Evolutionary conservation across 2,888 invertebrate species (phyloP).

Genomic region (Gymnoscelis rufifasciata): DNA sequence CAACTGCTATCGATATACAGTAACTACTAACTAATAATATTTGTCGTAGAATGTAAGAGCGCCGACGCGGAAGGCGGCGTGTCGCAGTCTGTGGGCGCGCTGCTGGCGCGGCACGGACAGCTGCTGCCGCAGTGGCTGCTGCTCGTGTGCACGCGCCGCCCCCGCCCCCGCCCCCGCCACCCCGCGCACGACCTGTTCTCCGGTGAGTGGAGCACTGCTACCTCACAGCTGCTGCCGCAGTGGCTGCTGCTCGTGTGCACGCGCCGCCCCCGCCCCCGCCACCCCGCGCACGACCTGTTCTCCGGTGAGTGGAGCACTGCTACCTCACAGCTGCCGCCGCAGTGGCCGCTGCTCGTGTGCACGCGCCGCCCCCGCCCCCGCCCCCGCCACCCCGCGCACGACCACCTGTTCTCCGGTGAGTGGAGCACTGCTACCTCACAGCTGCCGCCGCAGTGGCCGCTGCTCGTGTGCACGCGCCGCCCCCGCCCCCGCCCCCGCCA

Average conservation of each 20-base stretch:
- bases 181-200: too few species aligned
- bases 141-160: slow-evolving; percentile 88
- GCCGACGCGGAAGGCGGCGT: slow-evolving; percentile 22
- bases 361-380: slow-evolving; percentile 84
- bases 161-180: slow-evolving; percentile 85
- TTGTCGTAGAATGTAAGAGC: neutral
- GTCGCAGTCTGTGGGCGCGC: slow-evolving; percentile 86
- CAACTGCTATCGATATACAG: too few species aligned
- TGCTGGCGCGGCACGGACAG: slow-evolving; percentile 93
- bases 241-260: too few species aligned
- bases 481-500: slow-evolving; percentile 89
- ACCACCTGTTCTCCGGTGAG: too few species aligned
- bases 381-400: slow-evolving; percentile 88
- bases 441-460: too few species aligned
- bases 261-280: slow-evolving; percentile 88
- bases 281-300: slow-evolving; percentile 89
- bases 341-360: slow-evolving; percentile 94
- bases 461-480: too few species aligned
- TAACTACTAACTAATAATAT: too few species aligned
- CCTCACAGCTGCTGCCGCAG: too few species aligned
- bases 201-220: too few species aligned
- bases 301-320: slow-evolving; percentile 84
- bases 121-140: slow-evolving; percentile 95
- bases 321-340: slow-evolving; percentile 93
- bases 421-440: too few species aligned